Evolutionary conservation across 2,113 vertebrate genomes (phyloP), one percentile per base, ranked within the genome.

Genomic region (Bubalus kerabau): DNA sequence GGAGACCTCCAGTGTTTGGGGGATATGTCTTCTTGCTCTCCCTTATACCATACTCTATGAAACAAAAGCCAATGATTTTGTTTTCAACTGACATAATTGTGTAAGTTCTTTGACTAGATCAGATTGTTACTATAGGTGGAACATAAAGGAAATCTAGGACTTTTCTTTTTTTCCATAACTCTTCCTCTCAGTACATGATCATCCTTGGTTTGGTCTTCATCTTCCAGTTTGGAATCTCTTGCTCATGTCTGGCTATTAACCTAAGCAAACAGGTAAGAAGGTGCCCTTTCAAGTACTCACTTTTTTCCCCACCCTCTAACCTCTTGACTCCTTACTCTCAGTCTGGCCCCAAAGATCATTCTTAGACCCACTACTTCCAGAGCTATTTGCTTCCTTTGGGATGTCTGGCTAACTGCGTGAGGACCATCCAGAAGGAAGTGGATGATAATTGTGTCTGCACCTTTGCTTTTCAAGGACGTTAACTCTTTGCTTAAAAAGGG

Each of bases 161-260:
- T 50, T 62, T 74, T 85, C 24, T 84, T 36, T 84, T 67, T 97
- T 98, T 98, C 99, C 97, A 85, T 99, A 98, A 99, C 99, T 48
- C 7, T 54, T 7, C 13, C 30, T 96, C 54, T 56, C 98, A 99
- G 99, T 99, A 99, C 95, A 99, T 99, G 99, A 99, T 99, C 82
- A 99, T 99, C 92, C 99, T 99, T 48, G 99, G 99, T 88, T 98
- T 99, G 17, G 99, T 99, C 67, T 99, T 99, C 98, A 94, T 99
- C 81, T 99, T 99, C 98, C 99, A 99, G 98, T 99, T 99, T 94
- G 99, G 99, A 89, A 99, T 99, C 88, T 99, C 99, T 54, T 99
- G 99, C 93, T 99, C 99, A 36, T 99, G 99, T 86, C 86, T 99
- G 98, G 99, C 99, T 2, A 99, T 99, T 98, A 99, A 99, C 97